Percentiles rank a stretch among this genome's conserved stretches.
Conservation (phyloP, 2,113 vertebrate genomes). For the Vidua macroura region DNA sequence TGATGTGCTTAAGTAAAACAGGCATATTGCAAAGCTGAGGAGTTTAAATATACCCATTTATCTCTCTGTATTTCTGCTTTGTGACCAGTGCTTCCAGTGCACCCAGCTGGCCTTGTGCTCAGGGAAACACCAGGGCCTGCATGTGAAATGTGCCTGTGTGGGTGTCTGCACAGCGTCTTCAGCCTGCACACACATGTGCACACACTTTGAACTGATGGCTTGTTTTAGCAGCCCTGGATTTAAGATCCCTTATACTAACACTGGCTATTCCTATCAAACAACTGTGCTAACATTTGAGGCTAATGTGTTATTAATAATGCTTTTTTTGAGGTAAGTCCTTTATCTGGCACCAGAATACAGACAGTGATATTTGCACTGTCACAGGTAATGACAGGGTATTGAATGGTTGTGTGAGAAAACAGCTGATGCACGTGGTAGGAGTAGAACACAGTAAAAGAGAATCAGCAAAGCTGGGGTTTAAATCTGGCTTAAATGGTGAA, state of each 20-base stretch:
- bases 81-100: not conserved
- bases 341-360: not conserved
- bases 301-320: not conserved
- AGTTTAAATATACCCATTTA: not conserved
- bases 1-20: not conserved
- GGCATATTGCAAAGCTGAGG: not conserved
- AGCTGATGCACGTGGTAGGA: accelerated
- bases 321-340: not conserved
- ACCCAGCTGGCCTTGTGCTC: not conserved
- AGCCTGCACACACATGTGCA: not conserved
- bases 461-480: not conserved
- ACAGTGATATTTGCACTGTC: not conserved
- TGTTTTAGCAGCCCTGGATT: not conserved
- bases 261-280: not conserved
- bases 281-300: not conserved
- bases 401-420: not conserved
- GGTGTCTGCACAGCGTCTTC: not conserved
- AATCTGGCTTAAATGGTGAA: not conserved
- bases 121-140: not conserved
- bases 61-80: not conserved
- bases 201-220: not conserved
- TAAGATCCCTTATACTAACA: not conserved
- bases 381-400: not conserved
- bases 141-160: too few relatives aligned
- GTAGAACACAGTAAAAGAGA: not conserved